These are phyloP conservation scores for Propithecus perrieri DNA, from an alignment of 2,797 vertebrate genomes.

Conservation along the genomic window DNA sequence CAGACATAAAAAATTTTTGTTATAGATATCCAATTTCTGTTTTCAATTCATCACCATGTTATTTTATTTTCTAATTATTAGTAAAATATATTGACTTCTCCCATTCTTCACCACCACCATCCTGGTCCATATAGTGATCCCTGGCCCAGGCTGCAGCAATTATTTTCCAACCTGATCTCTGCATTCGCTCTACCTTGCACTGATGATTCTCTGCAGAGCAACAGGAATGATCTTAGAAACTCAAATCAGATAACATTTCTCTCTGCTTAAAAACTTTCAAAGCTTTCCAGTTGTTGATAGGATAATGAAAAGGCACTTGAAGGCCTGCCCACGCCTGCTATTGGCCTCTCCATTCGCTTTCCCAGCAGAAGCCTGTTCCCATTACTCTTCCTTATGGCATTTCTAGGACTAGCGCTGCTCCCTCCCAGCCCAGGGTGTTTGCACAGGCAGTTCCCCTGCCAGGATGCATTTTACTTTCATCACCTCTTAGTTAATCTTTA, in stretches of 20 bases:
- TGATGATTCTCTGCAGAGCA: neutral
- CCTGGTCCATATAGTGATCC: neutral
- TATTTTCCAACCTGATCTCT: neutral
- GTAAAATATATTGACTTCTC: neutral
- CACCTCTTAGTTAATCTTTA: neutral
- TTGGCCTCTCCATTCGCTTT: neutral
- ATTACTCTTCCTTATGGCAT: neutral
- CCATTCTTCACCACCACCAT: neutral
- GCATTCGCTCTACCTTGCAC: neutral
- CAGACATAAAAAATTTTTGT: neutral
- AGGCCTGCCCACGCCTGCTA: rapidly evolving
- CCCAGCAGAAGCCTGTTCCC: no score
- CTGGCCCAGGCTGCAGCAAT: no score
- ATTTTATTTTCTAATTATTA: neutral
- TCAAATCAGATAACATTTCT: neutral
- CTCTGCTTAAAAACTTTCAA: neutral
- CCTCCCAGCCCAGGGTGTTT: neutral
- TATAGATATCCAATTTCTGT: neutral
- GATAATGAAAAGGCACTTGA: neutral
- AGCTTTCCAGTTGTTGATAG: neutral
- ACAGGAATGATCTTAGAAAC: neutral
- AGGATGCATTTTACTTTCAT: neutral
- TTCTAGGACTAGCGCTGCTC: neutral
- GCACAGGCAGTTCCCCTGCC: no score
- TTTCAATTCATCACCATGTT: neutral